Percentiles rank a stretch among this genome's conserved stretches.
Conservation (phyloP, 2,113 vertebrate species). For the Calypte anna region DNA sequence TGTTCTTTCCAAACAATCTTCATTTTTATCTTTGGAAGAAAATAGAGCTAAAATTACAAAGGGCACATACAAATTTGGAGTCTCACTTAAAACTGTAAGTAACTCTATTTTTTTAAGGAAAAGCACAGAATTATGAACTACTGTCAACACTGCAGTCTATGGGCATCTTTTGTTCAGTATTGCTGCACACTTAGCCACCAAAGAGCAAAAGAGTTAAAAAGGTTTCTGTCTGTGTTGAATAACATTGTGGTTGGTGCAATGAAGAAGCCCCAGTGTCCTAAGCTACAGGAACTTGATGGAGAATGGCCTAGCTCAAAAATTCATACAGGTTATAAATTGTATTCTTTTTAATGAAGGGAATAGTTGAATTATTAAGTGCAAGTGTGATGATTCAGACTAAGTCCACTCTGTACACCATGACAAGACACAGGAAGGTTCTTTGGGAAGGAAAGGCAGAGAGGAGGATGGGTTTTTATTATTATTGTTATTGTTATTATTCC, state of each 20-base stretch:
- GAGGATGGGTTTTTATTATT: background rate
- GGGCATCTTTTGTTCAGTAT: background rate
- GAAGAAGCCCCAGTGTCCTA: background rate
- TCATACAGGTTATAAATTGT: background rate
- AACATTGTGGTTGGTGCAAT: background rate
- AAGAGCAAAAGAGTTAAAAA: background rate
- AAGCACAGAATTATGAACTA: background rate
- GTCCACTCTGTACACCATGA: background rate
- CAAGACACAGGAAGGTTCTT: background rate
- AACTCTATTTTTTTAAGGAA: background rate
- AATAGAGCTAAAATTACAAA: background rate
- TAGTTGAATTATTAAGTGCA: too few species aligned
- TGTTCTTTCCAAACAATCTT: slow-evolving; percentile 82
- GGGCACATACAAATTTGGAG: background rate
- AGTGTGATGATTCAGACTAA: background rate
- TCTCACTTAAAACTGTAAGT: background rate
- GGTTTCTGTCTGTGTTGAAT: background rate
- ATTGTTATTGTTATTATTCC: background rate
- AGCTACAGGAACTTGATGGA: background rate
- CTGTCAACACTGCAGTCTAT: background rate
- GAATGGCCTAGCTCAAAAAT: background rate
- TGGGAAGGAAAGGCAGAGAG: background rate
- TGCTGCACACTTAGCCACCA: background rate
- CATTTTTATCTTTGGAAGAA: slow-evolving; percentile 82
- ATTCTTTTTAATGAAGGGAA: background rate